phyloP scores from a whole-genome alignment of 1,140 invertebrate genomes.

The Rhizoglyphus robini region DNA sequence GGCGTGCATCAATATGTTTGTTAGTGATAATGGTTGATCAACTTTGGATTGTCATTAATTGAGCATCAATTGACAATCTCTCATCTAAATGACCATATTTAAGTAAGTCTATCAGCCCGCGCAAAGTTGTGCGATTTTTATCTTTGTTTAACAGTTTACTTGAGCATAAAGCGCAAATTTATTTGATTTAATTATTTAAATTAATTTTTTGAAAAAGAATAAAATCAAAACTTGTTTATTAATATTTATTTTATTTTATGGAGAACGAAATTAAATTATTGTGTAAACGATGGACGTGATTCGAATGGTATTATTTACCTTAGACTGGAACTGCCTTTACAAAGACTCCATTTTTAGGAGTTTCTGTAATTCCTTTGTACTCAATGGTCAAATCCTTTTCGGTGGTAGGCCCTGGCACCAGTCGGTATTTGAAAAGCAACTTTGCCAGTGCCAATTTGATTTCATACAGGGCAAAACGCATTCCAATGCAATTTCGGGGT shows the following conservation, averaged over 20 bases:
- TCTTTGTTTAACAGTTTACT: too few relatives aligned
- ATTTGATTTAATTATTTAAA: too few relatives aligned
- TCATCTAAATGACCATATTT: too few relatives aligned
- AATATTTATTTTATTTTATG: neutral
- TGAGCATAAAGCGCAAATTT: too few relatives aligned
- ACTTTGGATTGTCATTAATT: too few relatives aligned
- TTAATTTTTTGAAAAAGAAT: too few relatives aligned
- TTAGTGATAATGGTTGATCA: too few relatives aligned
- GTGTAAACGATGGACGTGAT: neutral
- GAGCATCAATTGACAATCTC: too few relatives aligned
- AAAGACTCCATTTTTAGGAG: constrained; percentile 27
- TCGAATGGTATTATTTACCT: neutral
- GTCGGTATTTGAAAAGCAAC: constrained; percentile 20
- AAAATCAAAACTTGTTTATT: too few relatives aligned
- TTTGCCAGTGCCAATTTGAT: constrained; percentile 22
- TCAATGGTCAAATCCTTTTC: constrained; percentile 10
- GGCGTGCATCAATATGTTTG: too few relatives aligned
- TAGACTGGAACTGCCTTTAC: constrained; percentile 24
- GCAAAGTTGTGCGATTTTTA: too few relatives aligned
- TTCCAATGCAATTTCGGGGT: constrained; percentile 28
- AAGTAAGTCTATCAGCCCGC: too few relatives aligned
- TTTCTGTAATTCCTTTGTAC: constrained; percentile 25
- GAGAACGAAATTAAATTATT: neutral
- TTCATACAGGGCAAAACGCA: constrained; percentile 28
- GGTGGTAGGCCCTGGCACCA: constrained; percentile 15